Evolutionary conservation across 1,140 invertebrate species (phyloP), one percentile per base, ranked within the genome.

Genomic region (Saxidomus purpurata): DNA sequence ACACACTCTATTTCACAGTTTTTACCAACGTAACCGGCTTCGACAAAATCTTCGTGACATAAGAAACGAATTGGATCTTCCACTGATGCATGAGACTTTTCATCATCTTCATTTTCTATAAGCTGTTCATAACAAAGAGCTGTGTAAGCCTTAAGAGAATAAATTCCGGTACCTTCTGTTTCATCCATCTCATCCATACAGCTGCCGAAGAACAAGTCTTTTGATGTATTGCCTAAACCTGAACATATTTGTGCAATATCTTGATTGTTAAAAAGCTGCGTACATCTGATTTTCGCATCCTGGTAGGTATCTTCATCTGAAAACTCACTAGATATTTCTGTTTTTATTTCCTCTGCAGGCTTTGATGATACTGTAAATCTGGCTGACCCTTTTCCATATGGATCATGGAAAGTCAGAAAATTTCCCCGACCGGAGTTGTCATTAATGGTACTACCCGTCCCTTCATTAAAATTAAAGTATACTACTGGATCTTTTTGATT

Each of bases 1-100:
- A 81, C 47, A 81, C 86, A 88, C 1, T 38, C 22, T 52, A 69
- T 79, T 34, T 71, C 63, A 81, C 86, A 88, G n/a, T 49, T 79
- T 71, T 63, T 15, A 17, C 86, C 86, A 43, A 88, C 86, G 38
- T 79, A 88, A 17, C 86, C 86, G 34, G 86, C 52, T 22, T n/a
- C 22, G 11, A 71, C 59, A 61, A 79, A 79, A 67, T 79, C 59
- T 36, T 69, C 28, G 8, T 49, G 49, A 40, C 86, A 88, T 19
- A 88, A 15, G 34, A 63, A 88, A 55, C 63, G 59, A 4, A 43
- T 38, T 52, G 86, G 76, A 36, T 88, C 63, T 28, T 69, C 25
- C 3, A 25, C 59, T 71, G 61, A 59, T 19, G 19, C 22, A 19
- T 47, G 38, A 6, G 25, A 81, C 1, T 74, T 36, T 22, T 43